Evolutionary conservation across 1,140 invertebrate genomes (phyloP), one percentile per base, ranked within the genome.

Genomic region (Hesperophylax magnus): DNA sequence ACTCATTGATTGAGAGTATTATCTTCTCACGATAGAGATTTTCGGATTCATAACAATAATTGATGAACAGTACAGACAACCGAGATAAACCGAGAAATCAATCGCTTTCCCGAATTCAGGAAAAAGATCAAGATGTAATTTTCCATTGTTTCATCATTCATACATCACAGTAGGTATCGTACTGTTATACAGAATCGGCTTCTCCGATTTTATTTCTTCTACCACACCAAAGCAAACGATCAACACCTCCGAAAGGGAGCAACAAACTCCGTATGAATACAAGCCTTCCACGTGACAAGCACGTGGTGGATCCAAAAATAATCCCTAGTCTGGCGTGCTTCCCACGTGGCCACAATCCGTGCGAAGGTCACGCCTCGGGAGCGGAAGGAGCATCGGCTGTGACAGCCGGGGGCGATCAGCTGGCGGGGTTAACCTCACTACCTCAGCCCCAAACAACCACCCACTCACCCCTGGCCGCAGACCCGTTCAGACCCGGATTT

Each of bases 261-360:
- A n/a, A 56, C 54, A 27, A n/a, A 8, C 56, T 22, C 61, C 61
- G 61, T 27, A 3, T 0, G 24, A 27, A 31, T 65, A 65, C 27
- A 27, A 31, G 22, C 22, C 8, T 27, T 20, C 31, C 69, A 72
- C 69, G 69, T 72, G 69, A 52, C 69, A 9, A 24, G 3, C 69
- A 72, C 69, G 69, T 53, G 69, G 69, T 27, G 34, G 18, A 53
- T 72, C 39, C 47, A 53, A 72, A 72, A 72, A 72, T 72, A 72
- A 52, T 72, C 24, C 69, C 17, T 20, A 39, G 34, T 39, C 52
- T 22, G 17, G 20, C 18, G 8, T n/a, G 69, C 39, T 71, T 72
- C 69, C 69, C 69, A 72, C 69, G 69, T 72, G 69, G 69, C 24
- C 69, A 72, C 69, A 72, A 72, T 72, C 69, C 69, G 69, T 72